Evolutionary conservation across 2,888 invertebrate genomes (phyloP).

Genomic region (Therioaphis trifolii): DNA sequence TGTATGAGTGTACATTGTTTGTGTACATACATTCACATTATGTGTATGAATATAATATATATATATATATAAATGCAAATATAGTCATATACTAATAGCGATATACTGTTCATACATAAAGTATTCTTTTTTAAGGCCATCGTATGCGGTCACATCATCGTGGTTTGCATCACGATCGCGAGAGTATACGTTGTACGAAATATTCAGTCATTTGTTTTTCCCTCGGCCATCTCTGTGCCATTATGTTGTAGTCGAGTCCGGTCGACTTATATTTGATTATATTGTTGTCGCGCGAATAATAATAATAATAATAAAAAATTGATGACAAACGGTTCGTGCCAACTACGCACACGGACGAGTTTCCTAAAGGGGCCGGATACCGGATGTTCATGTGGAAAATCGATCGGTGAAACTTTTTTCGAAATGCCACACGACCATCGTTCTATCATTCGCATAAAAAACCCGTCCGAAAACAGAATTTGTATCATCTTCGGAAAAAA

Average conservation of each 20-base stretch:
- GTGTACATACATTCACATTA: too few species aligned
- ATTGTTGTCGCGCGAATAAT: neutral
- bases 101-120: too few species aligned
- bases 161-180: too few species aligned
- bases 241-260: neutral
- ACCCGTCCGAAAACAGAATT: neutral
- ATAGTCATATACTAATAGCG: too few species aligned
- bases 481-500: neutral
- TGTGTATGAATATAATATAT: neutral
- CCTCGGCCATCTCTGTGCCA: too few species aligned
- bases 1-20: neutral
- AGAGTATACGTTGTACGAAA: too few species aligned
- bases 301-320: neutral
- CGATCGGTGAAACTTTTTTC: conserved; percentile 53
- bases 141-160: too few species aligned
- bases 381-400: conserved; percentile 55
- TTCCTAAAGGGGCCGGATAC: conserved; percentile 56
- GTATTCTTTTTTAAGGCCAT: too few species aligned
- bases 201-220: too few species aligned
- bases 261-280: neutral
- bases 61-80: too few species aligned
- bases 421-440: neutral
- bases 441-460: neutral
- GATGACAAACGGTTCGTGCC: conserved; percentile 7
- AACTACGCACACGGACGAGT: conserved; percentile 44